phyloP scores from a whole-genome alignment of 2,797 vertebrate genomes.

The Sphenopsis melanotis region DNA sequence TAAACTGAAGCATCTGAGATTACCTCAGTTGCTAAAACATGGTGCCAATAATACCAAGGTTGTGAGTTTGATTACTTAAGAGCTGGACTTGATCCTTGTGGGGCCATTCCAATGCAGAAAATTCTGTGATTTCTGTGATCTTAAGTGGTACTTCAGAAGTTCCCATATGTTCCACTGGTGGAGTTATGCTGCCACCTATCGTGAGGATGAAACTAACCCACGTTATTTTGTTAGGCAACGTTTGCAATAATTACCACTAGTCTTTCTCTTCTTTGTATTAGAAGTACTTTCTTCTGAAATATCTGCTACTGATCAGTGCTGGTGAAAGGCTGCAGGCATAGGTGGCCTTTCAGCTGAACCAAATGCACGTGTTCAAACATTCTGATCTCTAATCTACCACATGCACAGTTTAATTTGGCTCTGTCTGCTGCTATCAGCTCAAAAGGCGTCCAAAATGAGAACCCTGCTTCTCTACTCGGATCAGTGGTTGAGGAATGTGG shows the following conservation, averaged over 20 bases:
- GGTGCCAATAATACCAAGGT: neutral
- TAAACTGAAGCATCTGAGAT: neutral
- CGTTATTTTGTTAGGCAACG: neutral
- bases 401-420: neutral
- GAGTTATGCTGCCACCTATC: constrained; percentile 53
- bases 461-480: rapidly evolving
- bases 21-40: neutral
- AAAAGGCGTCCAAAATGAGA: neutral
- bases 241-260: neutral
- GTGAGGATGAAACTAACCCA: neutral
- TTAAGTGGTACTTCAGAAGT: rapidly evolving
- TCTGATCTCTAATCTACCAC: neutral
- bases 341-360: neutral
- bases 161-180: neutral
- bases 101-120: neutral
- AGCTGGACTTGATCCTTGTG: neutral
- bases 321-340: neutral
- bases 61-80: neutral
- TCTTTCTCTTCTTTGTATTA: neutral
- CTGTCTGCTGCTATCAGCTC: neutral
- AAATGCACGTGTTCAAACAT: neutral
- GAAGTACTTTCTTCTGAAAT: neutral
- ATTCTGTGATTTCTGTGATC: neutral
- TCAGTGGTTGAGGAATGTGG: rapidly evolving
- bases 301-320: neutral